Base-by-base conservation (phyloP, 2,113 vertebrate genomes). In the Brachyhypopomus gauderio region DNA sequence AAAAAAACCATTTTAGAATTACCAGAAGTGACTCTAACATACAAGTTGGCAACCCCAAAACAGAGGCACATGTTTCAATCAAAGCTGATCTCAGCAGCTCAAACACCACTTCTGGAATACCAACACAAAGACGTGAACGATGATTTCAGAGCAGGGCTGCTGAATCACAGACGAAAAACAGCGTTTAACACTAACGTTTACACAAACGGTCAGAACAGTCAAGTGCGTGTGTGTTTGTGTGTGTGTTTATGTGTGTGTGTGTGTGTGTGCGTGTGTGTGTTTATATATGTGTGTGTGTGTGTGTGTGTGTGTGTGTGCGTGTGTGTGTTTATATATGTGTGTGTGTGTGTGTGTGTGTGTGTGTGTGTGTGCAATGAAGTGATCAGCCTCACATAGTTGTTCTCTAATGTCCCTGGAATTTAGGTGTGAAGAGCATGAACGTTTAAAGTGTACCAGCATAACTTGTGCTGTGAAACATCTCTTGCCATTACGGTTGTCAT, bases 181-280 rank as follows among this genome's bases (percentile, higher is more conserved):
- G 52, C 9, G 52, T 55, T 17, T 14, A 17, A 17, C 52, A 14
- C 17, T 55, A 9, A 55, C 9, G 52, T 55, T 55, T 55, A 55
- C 17, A 9, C 9, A 55, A 55, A 14, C 17, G 9, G 17, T 34
- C 23, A 34, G 60, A 34, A 34, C 27, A 17, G n/a, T n/a, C 30
- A 30, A 2, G 30, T 30, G 30, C 3, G 30, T 30, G 30, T 30
- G 2, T 30, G 30, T 48, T 38, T n/a, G 16, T 25, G 63, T 23
- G 77, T 38, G 48, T 7, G 64, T 70, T 45, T 58, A 19, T 63
- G 78, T 48, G 64, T 67, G 19, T 30, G 64, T 67, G 9, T n/a
- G 30, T 30, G 30, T 30, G 2, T 30, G 30, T 48, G 62, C 14
- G 16, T 25, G 63, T 23, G 77, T 38, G 48, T 7, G 64, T 70